These are phyloP conservation scores for Cabera pusaria DNA, from an alignment of 2,888 invertebrate species.

Conservation along the genomic window DNA sequence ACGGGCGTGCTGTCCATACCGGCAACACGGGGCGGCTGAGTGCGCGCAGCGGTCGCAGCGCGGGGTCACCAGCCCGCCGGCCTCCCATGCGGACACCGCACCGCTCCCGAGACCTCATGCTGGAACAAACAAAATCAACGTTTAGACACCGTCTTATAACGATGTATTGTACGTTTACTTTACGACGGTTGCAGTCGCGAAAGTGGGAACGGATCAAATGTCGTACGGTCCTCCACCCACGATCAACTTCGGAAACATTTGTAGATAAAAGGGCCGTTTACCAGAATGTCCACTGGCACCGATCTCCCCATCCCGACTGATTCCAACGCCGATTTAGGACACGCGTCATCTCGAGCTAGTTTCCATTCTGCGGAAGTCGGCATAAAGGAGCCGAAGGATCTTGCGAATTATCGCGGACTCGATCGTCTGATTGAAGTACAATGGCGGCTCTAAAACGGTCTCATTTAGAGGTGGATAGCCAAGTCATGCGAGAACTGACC, in stretches of 20 bases:
- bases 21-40: constrained; percentile 64
- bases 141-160: too few species aligned
- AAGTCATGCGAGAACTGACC: constrained; percentile 16
- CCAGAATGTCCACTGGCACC: constrained; percentile 7
- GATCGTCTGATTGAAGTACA: constrained; percentile 63
- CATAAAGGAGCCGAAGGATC: constrained; percentile 41
- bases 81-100: constrained; percentile 79
- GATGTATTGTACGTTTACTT: too few species aligned
- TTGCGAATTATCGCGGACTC: constrained; percentile 56
- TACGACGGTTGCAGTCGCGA: too few species aligned
- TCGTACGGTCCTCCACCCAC: too few species aligned
- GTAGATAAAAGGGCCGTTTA: constrained; percentile 6
- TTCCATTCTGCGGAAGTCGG: constrained; percentile 31
- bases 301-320: constrained; percentile 4
- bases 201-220: too few species aligned
- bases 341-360: constrained; percentile 8
- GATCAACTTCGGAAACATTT: too few species aligned
- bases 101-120: constrained; percentile 79
- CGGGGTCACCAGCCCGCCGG: constrained; percentile 69
- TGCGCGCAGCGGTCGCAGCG: constrained; percentile 70
- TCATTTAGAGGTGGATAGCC: constrained; percentile 16
- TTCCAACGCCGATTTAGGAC: constrained; percentile 16
- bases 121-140: too few species aligned
- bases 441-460: constrained; percentile 33
- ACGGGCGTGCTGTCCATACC: constrained; percentile 74